Conservation (phyloP, 2,888 invertebrate species). For the Sipha maydis region DNA sequence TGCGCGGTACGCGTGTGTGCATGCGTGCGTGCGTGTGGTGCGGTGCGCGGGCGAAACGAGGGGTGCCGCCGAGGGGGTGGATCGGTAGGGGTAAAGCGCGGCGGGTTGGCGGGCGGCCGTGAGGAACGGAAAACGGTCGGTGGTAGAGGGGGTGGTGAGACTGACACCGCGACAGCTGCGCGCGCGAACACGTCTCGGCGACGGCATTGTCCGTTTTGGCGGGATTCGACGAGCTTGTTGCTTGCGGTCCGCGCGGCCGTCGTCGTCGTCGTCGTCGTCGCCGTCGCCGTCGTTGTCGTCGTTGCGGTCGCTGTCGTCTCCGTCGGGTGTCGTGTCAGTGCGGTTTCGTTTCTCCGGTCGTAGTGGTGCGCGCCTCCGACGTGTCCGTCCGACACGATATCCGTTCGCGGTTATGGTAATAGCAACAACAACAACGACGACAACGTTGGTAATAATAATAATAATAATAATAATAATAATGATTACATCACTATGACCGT, state of each 20-base stretch:
- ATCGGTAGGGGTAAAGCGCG: neutral
- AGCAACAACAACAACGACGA: too few species aligned
- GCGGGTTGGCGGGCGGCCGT: neutral
- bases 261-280: conserved; percentile 16
- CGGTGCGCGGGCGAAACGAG: neutral
- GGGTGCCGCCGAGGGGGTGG: neutral
- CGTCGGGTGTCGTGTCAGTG: neutral
- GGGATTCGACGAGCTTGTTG: conserved; percentile 59
- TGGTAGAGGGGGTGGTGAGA: neutral
- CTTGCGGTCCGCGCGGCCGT: conserved; percentile 27
- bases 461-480: too few species aligned
- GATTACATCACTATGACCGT: neutral
- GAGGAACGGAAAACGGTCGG: neutral
- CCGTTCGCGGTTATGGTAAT: too few species aligned
- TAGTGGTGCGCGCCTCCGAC: neutral
- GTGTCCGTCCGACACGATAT: too few species aligned
- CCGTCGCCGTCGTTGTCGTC: neutral
- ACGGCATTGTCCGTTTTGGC: conserved; percentile 54
- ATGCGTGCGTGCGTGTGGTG: neutral
- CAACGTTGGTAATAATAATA: too few species aligned
- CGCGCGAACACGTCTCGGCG: conserved; percentile 55
- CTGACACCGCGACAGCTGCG: conserved; percentile 42
- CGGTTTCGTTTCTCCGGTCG: neutral
- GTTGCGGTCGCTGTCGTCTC: neutral
- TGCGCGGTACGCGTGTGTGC: too few species aligned